Evolutionary conservation across 2,888 invertebrate species (phyloP), one percentile per base, ranked within the genome.

Genomic region (Scrobipalpa atriplicella): DNA sequence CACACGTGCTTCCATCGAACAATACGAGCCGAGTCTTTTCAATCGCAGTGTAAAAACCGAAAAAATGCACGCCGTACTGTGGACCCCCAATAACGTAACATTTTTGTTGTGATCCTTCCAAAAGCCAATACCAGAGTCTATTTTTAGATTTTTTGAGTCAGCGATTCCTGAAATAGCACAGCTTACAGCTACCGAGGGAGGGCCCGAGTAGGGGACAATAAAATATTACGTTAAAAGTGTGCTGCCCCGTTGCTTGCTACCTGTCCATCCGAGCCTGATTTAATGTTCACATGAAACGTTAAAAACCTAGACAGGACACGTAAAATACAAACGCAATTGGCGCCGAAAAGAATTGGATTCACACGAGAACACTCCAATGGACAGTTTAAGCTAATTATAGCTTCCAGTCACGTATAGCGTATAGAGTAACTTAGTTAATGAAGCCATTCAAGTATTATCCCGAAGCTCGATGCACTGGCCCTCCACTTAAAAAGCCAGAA

Each of bases 361-460:
- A 66, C 66, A 66, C 62, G 18, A 58, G 67, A 69, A 63, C 67
- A 66, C 67, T 67, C 68, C 66, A 72, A 70, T 72, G 72, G 67
- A 70, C 72, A 66, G 73, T 77, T 73, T 76, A 76, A 80, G 78
- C 73, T 75, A 75, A 80, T 81, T 78, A 78, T 71, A 74, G 75
- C 78, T 82, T 81, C 78, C 52, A 83, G 82, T 81, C 81, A 85
- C 85, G 83, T 84, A 86, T 83, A 75, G 74, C 84, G 83, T 84
- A 86, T 83, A 75, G 74, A 73, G 79, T 78, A 78, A 79, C 78
- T 82, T 76, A 76, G 78, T 78, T 84, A 84, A 85, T 87, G 85
- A 89, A 87, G 82, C 84, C 82, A 85, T 87, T 86, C 76, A 79
- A 83, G 80, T 80, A 77, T 85, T 84, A 84, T 72, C 70, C 72